phyloP scores from a whole-genome alignment of 2,888 invertebrate genomes.

The Calephelis perditalis region DNA sequence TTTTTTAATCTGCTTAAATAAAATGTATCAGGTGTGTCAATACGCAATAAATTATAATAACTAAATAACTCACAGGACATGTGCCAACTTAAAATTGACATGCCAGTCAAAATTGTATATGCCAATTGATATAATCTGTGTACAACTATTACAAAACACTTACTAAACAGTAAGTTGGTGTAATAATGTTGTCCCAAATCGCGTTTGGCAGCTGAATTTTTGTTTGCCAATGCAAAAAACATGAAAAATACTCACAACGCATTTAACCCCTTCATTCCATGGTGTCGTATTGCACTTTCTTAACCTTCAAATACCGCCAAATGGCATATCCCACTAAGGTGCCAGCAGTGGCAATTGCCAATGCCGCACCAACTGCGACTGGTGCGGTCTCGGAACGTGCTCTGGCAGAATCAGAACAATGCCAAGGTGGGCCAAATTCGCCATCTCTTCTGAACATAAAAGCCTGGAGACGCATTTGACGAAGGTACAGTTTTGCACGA shows the following conservation, averaged over 20 bases:
- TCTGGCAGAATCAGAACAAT: slow-evolving; percentile 73
- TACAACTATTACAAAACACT: too few species aligned
- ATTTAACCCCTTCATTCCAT: slow-evolving; percentile 82
- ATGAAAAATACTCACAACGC: slow-evolving; percentile 33
- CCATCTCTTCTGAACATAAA: slow-evolving; percentile 91
- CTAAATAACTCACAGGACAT: too few species aligned
- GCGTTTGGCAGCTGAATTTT: neutral
- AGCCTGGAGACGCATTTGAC: slow-evolving; percentile 88
- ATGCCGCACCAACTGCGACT: slow-evolving; percentile 85
- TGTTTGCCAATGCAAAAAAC: slow-evolving; percentile 13
- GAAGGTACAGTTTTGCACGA: slow-evolving; percentile 80
- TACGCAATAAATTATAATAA: too few species aligned
- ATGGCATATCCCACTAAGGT: slow-evolving; percentile 92
- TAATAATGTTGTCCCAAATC: too few species aligned
- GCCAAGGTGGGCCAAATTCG: slow-evolving; percentile 82
- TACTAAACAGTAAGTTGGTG: too few species aligned
- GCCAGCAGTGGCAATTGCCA: slow-evolving; percentile 88
- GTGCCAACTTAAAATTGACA: too few species aligned
- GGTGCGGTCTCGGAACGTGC: slow-evolving; percentile 90
- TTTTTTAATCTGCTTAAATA: too few species aligned
- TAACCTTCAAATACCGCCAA: slow-evolving; percentile 91
- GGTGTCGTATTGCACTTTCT: slow-evolving; percentile 94
- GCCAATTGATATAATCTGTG: too few species aligned
- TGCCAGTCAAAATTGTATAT: too few species aligned
- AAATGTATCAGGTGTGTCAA: too few species aligned